Conservation (phyloP, 2,113 vertebrate genomes). For the Mesoclemmys tuberculata region DNA sequence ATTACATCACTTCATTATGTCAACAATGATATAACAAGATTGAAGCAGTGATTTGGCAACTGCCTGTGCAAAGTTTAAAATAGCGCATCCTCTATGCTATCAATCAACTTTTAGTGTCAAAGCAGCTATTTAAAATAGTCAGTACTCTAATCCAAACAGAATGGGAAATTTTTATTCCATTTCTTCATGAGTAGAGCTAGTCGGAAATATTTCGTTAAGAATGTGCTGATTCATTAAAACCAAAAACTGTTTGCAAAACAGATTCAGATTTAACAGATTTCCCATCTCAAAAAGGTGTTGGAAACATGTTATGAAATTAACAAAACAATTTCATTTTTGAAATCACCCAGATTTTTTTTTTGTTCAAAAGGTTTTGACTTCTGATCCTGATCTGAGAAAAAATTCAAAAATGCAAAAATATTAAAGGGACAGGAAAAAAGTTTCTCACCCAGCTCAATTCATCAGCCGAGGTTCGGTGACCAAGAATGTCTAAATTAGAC, state of each 20-base stretch:
- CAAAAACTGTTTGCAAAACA: neutral
- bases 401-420: neutral
- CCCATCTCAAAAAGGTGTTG: neutral
- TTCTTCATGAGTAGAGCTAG: neutral
- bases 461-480: neutral
- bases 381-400: neutral
- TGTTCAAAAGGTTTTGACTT: neutral
- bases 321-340: neutral
- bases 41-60: neutral
- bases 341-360: neutral
- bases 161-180: neutral
- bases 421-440: neutral
- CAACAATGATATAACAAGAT: conserved; percentile 8
- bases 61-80: neutral
- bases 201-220: neutral
- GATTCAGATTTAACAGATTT: neutral
- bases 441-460: neutral
- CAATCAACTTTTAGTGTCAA: neutral
- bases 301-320: neutral
- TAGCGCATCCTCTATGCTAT: conserved; percentile 12
- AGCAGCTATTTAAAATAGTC: neutral
- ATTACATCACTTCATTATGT: neutral
- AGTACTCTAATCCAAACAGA: neutral
- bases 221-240: too few species aligned
- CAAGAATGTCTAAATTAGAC: neutral